phyloP scores from a whole-genome alignment of 2,113 vertebrate genomes.

The Ramphastos sulfuratus region DNA sequence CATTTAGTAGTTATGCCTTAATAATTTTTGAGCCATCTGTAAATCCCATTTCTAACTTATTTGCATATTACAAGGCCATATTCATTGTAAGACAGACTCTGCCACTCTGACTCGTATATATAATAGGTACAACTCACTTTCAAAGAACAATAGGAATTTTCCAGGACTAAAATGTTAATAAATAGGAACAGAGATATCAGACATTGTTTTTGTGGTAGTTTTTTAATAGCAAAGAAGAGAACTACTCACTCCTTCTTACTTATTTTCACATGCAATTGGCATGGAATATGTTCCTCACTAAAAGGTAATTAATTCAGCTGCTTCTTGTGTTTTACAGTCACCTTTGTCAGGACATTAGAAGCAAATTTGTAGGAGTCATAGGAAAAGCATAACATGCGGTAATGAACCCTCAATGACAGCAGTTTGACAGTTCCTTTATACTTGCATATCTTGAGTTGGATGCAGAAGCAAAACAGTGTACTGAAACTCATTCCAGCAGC shows the following conservation, averaged over 20 bases:
- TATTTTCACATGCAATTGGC: not conserved
- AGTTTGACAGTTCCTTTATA: not conserved
- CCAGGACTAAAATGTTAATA: not conserved
- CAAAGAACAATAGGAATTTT: not conserved
- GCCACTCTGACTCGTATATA: rapidly evolving
- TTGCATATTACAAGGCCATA: not conserved
- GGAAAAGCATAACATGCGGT: not conserved
- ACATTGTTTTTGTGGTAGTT: not conserved
- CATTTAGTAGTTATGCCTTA: not conserved
- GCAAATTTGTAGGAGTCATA: not conserved
- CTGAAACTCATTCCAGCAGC: conserved; percentile 2
- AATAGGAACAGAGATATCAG: not conserved
- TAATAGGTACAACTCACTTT: not conserved
- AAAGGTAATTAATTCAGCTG: not conserved
- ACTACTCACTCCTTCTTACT: not conserved
- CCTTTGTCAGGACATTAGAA: not conserved
- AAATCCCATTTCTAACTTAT: not conserved
- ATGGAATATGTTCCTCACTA: not conserved
- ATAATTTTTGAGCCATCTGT: not conserved
- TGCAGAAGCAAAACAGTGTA: not conserved
- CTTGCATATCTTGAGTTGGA: not conserved
- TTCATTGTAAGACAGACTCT: not conserved
- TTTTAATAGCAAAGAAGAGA: not conserved
- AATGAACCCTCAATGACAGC: not conserved
- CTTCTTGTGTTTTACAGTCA: not conserved